Percentiles rank a stretch among this genome's conserved stretches.
These are phyloP conservation scores for Oryzias sinensis DNA, from an alignment of 2,797 vertebrate genomes.

Conservation along the genomic window DNA sequence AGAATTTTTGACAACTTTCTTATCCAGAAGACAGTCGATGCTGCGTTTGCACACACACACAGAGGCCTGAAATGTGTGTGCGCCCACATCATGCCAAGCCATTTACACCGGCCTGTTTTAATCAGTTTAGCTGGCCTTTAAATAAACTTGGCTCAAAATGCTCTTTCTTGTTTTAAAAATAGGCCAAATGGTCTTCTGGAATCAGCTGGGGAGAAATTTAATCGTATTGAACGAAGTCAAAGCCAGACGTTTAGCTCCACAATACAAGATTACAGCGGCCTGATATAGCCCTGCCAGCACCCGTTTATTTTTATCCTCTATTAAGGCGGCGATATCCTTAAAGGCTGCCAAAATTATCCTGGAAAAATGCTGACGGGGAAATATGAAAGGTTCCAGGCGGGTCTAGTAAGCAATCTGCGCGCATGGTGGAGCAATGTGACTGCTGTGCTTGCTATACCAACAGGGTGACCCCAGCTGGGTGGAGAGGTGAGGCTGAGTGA, in stretches of 20 bases:
- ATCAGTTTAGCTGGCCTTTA: conserved; percentile 67
- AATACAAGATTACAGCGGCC: conserved; percentile 77
- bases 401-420: conserved; percentile 80
- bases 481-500: conserved; percentile 74
- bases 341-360: conserved; percentile 80
- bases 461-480: conserved; percentile 77
- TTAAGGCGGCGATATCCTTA: conserved; percentile 80
- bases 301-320: conserved; percentile 80
- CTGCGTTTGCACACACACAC: conserved; percentile 17
- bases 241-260: conserved; percentile 70
- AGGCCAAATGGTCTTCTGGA: conserved; percentile 70
- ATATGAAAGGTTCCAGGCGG: conserved; percentile 78
- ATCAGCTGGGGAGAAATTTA: conserved; percentile 66
- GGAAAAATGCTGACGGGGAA: conserved; percentile 79
- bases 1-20: conserved; percentile 63
- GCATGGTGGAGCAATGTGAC: conserved; percentile 78
- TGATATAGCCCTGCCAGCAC: conserved; percentile 74
- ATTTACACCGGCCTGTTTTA: conserved; percentile 66
- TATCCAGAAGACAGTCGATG: conserved; percentile 42
- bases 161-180: conserved; percentile 68
- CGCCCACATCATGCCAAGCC: conserved; percentile 18
- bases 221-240: conserved; percentile 72
- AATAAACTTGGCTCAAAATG: conserved; percentile 52
- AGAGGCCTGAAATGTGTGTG: conserved; percentile 10
- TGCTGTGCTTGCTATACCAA: conserved; percentile 80